Evolutionary conservation across 2,797 vertebrate genomes (phyloP), one percentile per base, ranked within the genome.

Genomic region (Parotocinclus haroldoi): DNA sequence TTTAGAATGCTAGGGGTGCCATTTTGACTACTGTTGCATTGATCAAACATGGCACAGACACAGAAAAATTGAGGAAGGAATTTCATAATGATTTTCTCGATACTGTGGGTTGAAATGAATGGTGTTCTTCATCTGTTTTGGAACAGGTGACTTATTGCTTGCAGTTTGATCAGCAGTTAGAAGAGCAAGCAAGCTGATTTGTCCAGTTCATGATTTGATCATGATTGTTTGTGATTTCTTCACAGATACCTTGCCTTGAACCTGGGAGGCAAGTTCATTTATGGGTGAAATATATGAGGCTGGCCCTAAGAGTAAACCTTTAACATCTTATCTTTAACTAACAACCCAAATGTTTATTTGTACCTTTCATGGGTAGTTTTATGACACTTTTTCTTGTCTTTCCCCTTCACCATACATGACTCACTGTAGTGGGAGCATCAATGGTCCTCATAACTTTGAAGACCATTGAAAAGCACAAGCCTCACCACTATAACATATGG

Each of bases 241-340:
- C 38, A 70, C 82, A 85, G 81, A 89, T 76, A 79, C 78, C 80
- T 82, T 70, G 81, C 82, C 82, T 83, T 67, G 58, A 79, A 77
- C 78, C 76, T 65, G 40, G 5, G 39, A 49, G 72, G 81, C 71
- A 81, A 77, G 81, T 83, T 85, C 77, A 75, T 90, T 92, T 88
- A 89, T 58, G 87, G 74, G 81, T 83, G 87, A 80, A 79, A 87
- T 88, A 79, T 79, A 73, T 81, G 79, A 83, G 79, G 82, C n/a
- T n/a, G n/a, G n/a, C n/a, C n/a, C n/a, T n/a, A n/a, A n/a, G n/a
- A n/a, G n/a, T n/a, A n/a, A n/a, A n/a, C n/a, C n/a, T n/a, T n/a
- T n/a, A n/a, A n/a, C n/a, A n/a, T n/a, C n/a, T n/a, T n/a, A n/a
- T n/a, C n/a, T n/a, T n/a, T n/a, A n/a, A n/a, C n/a, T n/a, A n/a